Evolutionary conservation across 2,113 vertebrate genomes (phyloP), one percentile per base, ranked within the genome.

Genomic region (Tachysurus vachellii): DNA sequence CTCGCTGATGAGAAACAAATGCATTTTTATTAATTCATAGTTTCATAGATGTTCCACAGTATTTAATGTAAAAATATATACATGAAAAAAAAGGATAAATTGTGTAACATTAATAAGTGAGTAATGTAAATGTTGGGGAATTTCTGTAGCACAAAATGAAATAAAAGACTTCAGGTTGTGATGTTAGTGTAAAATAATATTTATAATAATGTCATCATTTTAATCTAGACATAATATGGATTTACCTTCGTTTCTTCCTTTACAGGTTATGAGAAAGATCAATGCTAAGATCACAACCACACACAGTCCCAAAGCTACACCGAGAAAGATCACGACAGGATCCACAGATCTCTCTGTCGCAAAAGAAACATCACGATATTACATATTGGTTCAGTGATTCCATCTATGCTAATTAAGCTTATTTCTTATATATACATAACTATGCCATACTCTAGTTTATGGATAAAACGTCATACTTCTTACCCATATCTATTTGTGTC

Each of bases 251-350:
- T 47, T 44, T 80, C 36, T 14, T 36, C 19, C 3, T 26, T 14
- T 73, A 62, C 28, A 80, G 5, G 50, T n/a, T 31, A 88, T 16
- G 26, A 50, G 5, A 50, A 50, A 50, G 79, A 3, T 42, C 61
- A 28, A 73, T 7, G 31, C 54, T 47, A 80, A 57, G 2, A 73
- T 36, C 79, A 85, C 17, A 62, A 71, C 17, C 50, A 66, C 76
- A 85, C 87, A 81, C 11, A 85, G n/a, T 28, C 76, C 83, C 21
- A 85, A 81, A 71, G 54, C 19, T 59, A 75, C 71, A 75, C 42
- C 42, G 36, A 88, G 50, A 1, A 53, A 68, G 31, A 61, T 31
- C 76, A 85, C 44, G 31, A 57, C 82, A 7, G 42, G 64, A 62
- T 26, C 42, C 71, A 23, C 19, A 12, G 36, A n/a, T 11, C 17